These are phyloP conservation scores for Spea hammondii DNA, from an alignment of 2,797 vertebrate species.

Conservation along the genomic window DNA sequence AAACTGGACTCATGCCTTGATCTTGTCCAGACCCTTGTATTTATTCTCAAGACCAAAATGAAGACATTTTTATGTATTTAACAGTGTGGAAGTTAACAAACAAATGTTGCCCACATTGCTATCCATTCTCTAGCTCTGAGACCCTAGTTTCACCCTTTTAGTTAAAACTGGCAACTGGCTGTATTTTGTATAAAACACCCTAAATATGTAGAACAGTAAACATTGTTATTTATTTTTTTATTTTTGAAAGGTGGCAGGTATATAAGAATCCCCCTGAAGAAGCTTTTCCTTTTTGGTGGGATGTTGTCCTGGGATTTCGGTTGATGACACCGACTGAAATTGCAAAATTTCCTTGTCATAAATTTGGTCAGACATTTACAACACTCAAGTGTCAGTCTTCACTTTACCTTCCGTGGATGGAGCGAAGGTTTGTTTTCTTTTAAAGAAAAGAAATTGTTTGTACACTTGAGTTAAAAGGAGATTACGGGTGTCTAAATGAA, in stretches of 20 bases:
- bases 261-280: slow-evolving; percentile 74
- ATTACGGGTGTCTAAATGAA: too few relatives aligned
- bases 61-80: too few relatives aligned
- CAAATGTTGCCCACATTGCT: too few relatives aligned
- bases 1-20: too few relatives aligned
- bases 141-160: too few relatives aligned
- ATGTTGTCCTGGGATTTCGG: slow-evolving; percentile 81
- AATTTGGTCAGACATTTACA: slow-evolving; percentile 81
- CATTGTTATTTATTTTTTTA: background rate
- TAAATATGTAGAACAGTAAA: background rate
- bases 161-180: too few relatives aligned
- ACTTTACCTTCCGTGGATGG: slow-evolving; percentile 83
- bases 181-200: too few relatives aligned
- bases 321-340: slow-evolving; percentile 78
- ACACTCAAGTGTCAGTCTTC: slow-evolving; percentile 86
- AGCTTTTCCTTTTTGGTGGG: slow-evolving; percentile 80
- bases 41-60: too few relatives aligned
- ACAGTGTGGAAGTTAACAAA: too few relatives aligned
- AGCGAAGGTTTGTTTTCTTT: slow-evolving; percentile 73
- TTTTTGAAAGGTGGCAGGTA: slow-evolving; percentile 77
- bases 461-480: too few relatives aligned
- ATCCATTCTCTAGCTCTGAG: too few relatives aligned
- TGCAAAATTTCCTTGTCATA: slow-evolving; percentile 76
- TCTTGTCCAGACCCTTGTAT: too few relatives aligned
- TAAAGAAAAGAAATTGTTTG: background rate